Conservation (phyloP, 2,113 vertebrate genomes). For the Siniperca chuatsi region DNA sequence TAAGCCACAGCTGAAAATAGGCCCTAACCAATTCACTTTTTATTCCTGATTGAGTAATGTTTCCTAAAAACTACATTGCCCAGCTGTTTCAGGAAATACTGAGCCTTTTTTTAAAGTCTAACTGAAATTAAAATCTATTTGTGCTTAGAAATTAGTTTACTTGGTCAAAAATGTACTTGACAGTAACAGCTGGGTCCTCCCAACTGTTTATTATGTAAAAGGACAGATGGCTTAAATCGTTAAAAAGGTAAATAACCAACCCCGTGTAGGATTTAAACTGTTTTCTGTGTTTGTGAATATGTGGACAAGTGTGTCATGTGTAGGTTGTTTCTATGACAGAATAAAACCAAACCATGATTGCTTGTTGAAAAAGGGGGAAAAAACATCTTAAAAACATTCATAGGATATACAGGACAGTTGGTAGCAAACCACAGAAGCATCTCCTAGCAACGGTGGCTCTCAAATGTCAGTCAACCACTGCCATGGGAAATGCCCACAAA, state of each 20-base stretch:
- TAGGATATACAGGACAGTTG: neutral
- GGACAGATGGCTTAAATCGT: neutral
- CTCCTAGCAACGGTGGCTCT: neutral
- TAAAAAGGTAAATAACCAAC: no score
- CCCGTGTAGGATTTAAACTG: neutral
- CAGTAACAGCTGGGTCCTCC: no score
- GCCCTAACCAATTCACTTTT: neutral
- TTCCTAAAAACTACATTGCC: no score
- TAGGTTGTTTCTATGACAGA: neutral
- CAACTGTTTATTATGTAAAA: neutral
- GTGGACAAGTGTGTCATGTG: neutral
- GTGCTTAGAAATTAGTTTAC: no score
- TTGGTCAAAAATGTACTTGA: no score
- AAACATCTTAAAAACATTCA: conserved; percentile 11
- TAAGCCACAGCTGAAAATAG: neutral
- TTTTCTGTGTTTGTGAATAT: neutral
- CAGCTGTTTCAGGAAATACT: no score
- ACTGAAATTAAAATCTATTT: no score
- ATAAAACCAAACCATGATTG: neutral
- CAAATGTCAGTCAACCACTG: neutral
- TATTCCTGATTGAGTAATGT: neutral
- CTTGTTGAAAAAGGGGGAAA: neutral
- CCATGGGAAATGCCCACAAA: conserved; percentile 19
- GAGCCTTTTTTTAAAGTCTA: no score
- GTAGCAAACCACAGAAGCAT: neutral